Base-by-base conservation (phyloP, 2,113 vertebrate genomes). In the Xyliphius kryptos region DNA sequence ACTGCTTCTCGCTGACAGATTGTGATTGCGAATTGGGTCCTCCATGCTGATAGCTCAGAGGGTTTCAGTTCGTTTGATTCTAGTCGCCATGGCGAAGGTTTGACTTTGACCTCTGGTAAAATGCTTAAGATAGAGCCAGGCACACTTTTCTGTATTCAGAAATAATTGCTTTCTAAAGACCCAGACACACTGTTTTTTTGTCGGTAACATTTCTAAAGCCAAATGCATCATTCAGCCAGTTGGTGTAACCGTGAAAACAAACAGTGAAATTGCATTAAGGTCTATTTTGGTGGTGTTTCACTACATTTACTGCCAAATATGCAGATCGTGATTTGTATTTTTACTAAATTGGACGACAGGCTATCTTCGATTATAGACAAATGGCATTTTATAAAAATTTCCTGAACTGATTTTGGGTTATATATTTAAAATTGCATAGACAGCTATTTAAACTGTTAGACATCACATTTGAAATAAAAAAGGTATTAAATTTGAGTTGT, bases 1-100 rank as follows among this genome's bases (percentile, higher is more conserved):
- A 89, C 90, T 81, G 80, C 78, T 80, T 81, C 75, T 74, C 67
- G 70, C 65, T 72, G 70, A 67, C 70, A 72, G 66, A 72, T 60
- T 67, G 70, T 59, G 70, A 72, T 68, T 72, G 70, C 66, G 51
- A 67, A 67, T 67, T 67, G 60, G 60, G 41, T 43, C 44, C 41
- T 67, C 59, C 50, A 62, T 55, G 64, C 54, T 63, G 60, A 67
- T 63, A 55, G 56, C 66, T 72, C 54, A 21, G 44, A 52, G 55
- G 63, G 60, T 44, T 19, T 59, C 37, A 43, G 60, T 58, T 57
- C 38, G 40, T 67, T 22, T 59, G 56, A 67, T 52, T 46, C 47
- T 36, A 66, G 47, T 19, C 57, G 19, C 46, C 46, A 12, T 13
- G 46, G 21, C 51, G 55, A 66, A 56, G 48, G 48, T 59, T 60